Base-by-base conservation (phyloP, 2,113 vertebrate genomes). In the Hystrix brachyura region DNA sequence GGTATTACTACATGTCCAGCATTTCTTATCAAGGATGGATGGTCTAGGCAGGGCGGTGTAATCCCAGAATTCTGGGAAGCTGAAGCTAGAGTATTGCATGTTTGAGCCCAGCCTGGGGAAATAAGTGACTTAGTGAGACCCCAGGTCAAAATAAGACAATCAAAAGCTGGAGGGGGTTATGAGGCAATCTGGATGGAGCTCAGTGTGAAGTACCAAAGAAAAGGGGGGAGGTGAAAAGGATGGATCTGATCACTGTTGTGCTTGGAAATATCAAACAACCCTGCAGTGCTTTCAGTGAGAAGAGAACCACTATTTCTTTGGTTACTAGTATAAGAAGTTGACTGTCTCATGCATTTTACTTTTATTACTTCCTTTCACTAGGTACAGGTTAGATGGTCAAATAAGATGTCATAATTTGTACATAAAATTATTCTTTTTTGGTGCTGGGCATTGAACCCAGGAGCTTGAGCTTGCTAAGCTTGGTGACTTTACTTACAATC, bases 311-410 rank as follows among this genome's bases (percentile, higher is more conserved):
- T n/a, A 25, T 46, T 60, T 69, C 57, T 69, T 92, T 12, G 83
- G 2, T 65, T 79, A 29, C 8, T 34, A 2, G 64, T 72, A 27
- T 15, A 76, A 84, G 51, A 51, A 74, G 25, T 23, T 57, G 9
- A 48, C 71, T 8, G 17, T 90, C 5, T 7, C 51, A 55, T n/a
- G 2, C 9, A 53, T 13, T 87, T 80, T 86, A 18, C 10, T 89
- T 96, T 91, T 23, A 10, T 78, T 64, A 90, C 46, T 87, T 57
- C 5, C 23, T 93, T 90, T 85, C 43, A 91, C 3, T 76, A 71
- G 13, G 7, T 87, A 23, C 46, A 23, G 71, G n/a, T 64, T 59
- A 80, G 19, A n/a, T 32, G 9, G 5, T 48, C 23, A 83, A 59
- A 6, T n/a, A 76, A 21, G 7, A 79, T 32, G 14, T 81, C 10